Evolutionary conservation across 2,113 vertebrate genomes (phyloP).

Genomic region (Entomyzon cyanotis): DNA sequence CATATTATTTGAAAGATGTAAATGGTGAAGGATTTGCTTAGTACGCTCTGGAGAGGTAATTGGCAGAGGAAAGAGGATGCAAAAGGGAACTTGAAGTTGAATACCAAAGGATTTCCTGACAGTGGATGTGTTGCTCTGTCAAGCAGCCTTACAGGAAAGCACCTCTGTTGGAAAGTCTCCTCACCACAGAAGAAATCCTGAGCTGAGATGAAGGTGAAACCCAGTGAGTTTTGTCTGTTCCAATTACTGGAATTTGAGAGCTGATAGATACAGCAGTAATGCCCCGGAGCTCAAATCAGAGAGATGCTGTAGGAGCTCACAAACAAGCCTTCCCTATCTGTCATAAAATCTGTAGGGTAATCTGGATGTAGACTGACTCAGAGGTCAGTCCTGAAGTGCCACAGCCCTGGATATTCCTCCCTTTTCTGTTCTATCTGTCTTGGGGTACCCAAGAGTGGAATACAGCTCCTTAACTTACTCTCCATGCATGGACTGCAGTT

Average conservation of each 20-base stretch:
- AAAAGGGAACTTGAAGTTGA: slow-evolving; percentile 21
- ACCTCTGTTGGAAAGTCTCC: neutral
- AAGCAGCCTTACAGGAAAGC: neutral
- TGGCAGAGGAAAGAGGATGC: slow-evolving; percentile 31
- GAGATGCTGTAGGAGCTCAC: neutral
- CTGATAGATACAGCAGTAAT: neutral
- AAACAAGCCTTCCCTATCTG: neutral
- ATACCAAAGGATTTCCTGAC: slow-evolving; percentile 12
- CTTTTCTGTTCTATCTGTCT: neutral
- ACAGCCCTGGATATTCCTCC: neutral
- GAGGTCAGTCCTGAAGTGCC: neutral
- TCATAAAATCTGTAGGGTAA: neutral
- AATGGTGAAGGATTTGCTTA: slow-evolving; percentile 42
- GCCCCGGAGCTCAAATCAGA: neutral
- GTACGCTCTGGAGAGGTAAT: neutral
- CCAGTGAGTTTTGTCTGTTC: neutral
- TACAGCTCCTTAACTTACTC: neutral
- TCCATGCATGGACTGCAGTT: rapidly evolving
- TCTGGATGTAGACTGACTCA: neutral
- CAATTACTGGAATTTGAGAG: neutral
- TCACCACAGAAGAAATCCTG: neutral
- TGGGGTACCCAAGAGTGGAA: neutral
- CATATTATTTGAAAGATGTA: neutral
- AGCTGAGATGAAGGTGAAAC: neutral
- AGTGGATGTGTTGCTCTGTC: neutral